Evolutionary conservation across 1,140 invertebrate genomes (phyloP).

Genomic region (Coptotermes formosanus): DNA sequence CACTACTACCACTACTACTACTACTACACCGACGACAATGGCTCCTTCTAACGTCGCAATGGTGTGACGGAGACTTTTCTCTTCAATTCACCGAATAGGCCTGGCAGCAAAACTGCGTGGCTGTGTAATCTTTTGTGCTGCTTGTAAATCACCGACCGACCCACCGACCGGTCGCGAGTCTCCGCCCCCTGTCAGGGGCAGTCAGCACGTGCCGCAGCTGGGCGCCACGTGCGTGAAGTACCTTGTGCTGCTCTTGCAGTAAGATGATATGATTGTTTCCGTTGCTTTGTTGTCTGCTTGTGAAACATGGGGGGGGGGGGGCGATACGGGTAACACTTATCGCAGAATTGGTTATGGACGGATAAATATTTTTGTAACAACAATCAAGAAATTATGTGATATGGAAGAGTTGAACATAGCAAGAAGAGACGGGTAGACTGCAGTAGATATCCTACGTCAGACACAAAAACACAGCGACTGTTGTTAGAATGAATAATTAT

Average conservation of each 20-base stretch:
- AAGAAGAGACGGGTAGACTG: too few species aligned
- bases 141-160: neutral
- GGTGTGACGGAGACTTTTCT: too few species aligned
- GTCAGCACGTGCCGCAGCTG: neutral
- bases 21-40: too few species aligned
- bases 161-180: too few species aligned
- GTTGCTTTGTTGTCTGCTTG: neutral
- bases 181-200: neutral
- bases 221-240: neutral
- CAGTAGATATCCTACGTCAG: too few species aligned
- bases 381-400: too few species aligned
- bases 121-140: neutral
- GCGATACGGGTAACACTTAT: too few species aligned
- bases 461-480: too few species aligned
- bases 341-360: neutral
- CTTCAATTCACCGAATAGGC: neutral
- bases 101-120: neutral
- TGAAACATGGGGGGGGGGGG: neutral
- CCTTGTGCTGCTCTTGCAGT: neutral
- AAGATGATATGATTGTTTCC: neutral
- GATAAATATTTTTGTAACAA: too few species aligned
- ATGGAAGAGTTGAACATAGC: too few species aligned
- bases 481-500: too few species aligned
- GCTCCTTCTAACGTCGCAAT: neutral
- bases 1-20: too few species aligned